Evolutionary conservation across 2,888 invertebrate species (phyloP).

Genomic region (Heliconius hortense): DNA sequence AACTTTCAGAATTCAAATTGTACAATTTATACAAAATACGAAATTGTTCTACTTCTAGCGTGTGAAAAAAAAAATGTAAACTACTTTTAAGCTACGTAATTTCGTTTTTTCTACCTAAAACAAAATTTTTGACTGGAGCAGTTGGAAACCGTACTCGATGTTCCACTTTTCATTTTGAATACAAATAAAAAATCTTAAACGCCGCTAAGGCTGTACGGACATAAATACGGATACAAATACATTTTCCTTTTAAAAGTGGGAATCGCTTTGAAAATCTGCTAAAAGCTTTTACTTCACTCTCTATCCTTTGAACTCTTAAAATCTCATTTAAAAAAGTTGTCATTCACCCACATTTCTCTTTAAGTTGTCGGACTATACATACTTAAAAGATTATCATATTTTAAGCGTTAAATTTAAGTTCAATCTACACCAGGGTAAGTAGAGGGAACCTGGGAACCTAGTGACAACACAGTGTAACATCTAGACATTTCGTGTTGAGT

Average conservation of each 20-base stretch:
- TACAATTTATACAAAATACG: not conserved
- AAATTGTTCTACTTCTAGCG: not conserved
- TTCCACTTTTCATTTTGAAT: conserved; percentile 56
- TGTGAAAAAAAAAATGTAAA: not conserved
- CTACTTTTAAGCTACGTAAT: not conserved
- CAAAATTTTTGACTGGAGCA: conserved; percentile 35
- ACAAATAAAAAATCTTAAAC: conserved; percentile 60
- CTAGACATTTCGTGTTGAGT: too few species aligned
- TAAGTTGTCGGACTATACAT: conserved; percentile 1
- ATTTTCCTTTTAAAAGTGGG: conserved; percentile 31
- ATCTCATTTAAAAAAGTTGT: conserved; percentile 21
- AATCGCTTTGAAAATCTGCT: conserved; percentile 34
- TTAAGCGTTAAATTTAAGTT: not conserved
- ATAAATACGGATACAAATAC: conserved; percentile 48
- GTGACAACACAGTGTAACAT: too few species aligned
- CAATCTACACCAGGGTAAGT: too few species aligned
- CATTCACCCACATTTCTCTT: conserved; percentile 20
- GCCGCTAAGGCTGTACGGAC: conserved; percentile 47
- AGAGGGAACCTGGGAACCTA: too few species aligned
- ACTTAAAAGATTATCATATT: conserved; percentile 11
- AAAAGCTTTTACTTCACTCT: conserved; percentile 37
- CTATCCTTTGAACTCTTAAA: conserved; percentile 30
- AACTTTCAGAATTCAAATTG: not conserved
- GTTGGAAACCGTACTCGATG: conserved; percentile 43
- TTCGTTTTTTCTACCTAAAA: not conserved